These are phyloP conservation scores for Podabrus alpinus DNA, from an alignment of 2,888 invertebrate species.

Conservation along the genomic window DNA sequence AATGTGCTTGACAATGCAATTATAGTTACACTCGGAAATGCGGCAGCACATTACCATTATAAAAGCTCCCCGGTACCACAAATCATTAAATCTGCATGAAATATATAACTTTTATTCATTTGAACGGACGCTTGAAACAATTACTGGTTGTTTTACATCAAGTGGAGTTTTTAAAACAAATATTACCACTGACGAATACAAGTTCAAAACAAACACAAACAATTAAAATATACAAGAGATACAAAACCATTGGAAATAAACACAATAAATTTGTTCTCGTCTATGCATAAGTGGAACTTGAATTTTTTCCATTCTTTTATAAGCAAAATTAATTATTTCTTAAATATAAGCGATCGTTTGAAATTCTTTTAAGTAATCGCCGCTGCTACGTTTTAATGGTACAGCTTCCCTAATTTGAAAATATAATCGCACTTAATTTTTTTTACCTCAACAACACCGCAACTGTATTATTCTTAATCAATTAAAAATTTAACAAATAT, in stretches of 20 bases:
- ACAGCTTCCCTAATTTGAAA: background rate
- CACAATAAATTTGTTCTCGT: constrained; percentile 10
- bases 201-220: constrained; percentile 30
- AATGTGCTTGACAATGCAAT: constrained; percentile 25
- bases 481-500: background rate
- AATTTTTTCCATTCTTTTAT: constrained; percentile 7
- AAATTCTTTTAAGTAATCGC: background rate
- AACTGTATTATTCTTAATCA: background rate
- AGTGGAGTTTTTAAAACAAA: constrained; percentile 24
- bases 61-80: constrained; percentile 28
- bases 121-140: constrained; percentile 28
- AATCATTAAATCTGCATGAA: constrained; percentile 33
- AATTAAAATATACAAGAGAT: constrained; percentile 29
- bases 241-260: constrained; percentile 21
- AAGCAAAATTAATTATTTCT: constrained; percentile 21
- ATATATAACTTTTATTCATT: constrained; percentile 32
- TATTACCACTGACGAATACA: constrained; percentile 21
- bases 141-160: constrained; percentile 31
- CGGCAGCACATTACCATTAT: constrained; percentile 32
- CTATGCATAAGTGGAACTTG: constrained; percentile 8
- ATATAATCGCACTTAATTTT: background rate
- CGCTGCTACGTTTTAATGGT: background rate
- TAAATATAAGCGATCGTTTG: constrained; percentile 1
- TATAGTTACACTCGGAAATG: constrained; percentile 23
- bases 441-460: background rate